A percentile compares a stretch with the other conserved stretches of the same genome.
Evolutionary conservation across 2,888 invertebrate species (phyloP).

Genomic region (Norana najaformis): DNA sequence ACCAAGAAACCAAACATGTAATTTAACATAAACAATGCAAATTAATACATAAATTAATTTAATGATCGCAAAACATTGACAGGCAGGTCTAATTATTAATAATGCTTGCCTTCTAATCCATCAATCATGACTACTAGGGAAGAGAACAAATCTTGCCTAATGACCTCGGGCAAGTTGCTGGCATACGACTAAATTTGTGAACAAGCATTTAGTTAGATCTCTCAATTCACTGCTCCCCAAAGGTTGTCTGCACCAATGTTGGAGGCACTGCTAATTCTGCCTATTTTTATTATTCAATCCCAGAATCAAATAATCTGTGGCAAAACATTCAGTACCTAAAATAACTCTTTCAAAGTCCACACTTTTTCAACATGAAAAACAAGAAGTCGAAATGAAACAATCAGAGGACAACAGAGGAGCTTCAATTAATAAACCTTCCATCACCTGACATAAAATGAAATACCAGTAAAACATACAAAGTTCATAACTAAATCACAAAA

Average conservation of each 20-base stretch:
- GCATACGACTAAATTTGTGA: no score
- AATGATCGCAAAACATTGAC: no score
- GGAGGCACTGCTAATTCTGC: neutral
- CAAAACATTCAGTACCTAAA: no score
- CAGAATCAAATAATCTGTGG: neutral
- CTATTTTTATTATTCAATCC: neutral
- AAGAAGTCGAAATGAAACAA: neutral
- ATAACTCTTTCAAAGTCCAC: neutral
- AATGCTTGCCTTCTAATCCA: neutral
- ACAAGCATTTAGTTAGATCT: neutral
- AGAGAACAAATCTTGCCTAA: neutral
- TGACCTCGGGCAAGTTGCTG: neutral
- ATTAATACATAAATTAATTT: no score
- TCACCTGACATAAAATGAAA: neutral
- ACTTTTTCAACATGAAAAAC: neutral
- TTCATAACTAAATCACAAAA: neutral
- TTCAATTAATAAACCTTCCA: neutral
- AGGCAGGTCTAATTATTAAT: no score
- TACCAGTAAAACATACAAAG: neutral
- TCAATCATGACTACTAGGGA: neutral
- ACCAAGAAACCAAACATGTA: no score
- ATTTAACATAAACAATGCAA: neutral
- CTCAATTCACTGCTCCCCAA: neutral
- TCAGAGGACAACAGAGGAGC: neutral
- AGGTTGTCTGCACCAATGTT: neutral